A percentile compares a stretch with the other conserved stretches of the same genome.
These are phyloP conservation scores for Cyclargus thomasi DNA, from an alignment of 1,140 invertebrate species.

Conservation along the genomic window DNA sequence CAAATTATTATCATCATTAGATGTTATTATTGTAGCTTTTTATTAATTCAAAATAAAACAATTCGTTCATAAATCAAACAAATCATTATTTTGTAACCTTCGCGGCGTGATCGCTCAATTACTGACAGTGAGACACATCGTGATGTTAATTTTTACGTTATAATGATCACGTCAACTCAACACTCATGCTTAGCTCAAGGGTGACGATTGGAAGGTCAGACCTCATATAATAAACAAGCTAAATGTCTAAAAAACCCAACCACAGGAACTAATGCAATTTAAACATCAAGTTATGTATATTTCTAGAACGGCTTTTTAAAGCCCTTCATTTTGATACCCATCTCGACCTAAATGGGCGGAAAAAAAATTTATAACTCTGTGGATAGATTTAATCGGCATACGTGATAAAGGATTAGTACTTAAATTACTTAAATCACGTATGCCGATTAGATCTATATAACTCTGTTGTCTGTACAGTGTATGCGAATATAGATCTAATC, in stretches of 20 bases:
- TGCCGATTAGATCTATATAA: too few relatives aligned
- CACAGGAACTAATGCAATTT: too few relatives aligned
- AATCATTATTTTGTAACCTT: neutral
- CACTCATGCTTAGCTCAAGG: slow-evolving; percentile 10
- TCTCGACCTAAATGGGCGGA: too few relatives aligned
- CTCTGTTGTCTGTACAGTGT: too few relatives aligned
- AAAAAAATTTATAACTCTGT: neutral
- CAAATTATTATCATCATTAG: neutral
- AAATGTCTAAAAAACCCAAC: neutral
- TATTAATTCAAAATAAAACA: neutral
- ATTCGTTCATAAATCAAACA: slow-evolving; percentile 5
- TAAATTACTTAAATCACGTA: too few relatives aligned
- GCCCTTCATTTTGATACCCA: too few relatives aligned
- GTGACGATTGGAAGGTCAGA: neutral
- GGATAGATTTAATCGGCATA: too few relatives aligned
- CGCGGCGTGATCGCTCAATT: slow-evolving; percentile 6
- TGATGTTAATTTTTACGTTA: slow-evolving; percentile 9
- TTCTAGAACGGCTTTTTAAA: too few relatives aligned
- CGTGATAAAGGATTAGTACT: too few relatives aligned
- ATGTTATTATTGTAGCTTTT: slow-evolving; percentile 5
- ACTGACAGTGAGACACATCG: neutral
- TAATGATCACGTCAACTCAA: slow-evolving; percentile 2
- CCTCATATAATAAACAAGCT: too few relatives aligned
- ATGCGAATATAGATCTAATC: too few relatives aligned
- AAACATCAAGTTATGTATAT: too few relatives aligned